Evolutionary conservation across 2,113 vertebrate genomes (phyloP), one percentile per base, ranked within the genome.

Genomic region (Ciconia boyciana): DNA sequence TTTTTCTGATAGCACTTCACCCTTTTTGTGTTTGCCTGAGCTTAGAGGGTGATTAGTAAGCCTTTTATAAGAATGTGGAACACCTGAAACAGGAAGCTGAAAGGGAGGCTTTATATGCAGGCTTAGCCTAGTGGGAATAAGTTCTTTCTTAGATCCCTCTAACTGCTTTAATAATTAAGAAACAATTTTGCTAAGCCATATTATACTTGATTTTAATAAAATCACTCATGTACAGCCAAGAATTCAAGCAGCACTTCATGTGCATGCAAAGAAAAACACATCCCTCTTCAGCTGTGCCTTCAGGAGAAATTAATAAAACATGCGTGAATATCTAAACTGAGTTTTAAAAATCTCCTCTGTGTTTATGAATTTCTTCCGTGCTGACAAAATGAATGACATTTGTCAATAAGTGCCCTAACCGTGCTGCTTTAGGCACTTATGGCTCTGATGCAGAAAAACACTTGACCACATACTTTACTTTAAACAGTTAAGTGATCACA

Each of bases 81-180:
- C 52, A 93, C 74, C 69, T 66, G 64, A 90, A 94, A 91, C 39
- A 89, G 70, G 83, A 92, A 80, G 83, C 78, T 87, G 85, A 86
- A 83, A 89, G 43, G 22, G 28, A 78, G 43, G 65, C 28, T 85
- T 93, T 94, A 86, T 74, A 76, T 29, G 71, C 62, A 78, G 61
- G 49, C 80, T 93, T 80, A 83, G 57, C 77, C 61, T 90, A 90
- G 60, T 96, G 84, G 90, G 96, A 96, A 90, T 89, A 83, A 61
- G 83, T 48, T 87, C 74, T 48, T 84, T 44, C 75, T 92, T 92
- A 89, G 84, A 87, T 96, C 79, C 83, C 51, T 81, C 70, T 92
- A 96, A 96, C 96, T 91, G 70, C 80, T 94, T 94, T 83, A 92
- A 95, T 93, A 97, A 95, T 97, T 91, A 97, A 96, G 92, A 95